A percentile compares a stretch with the other conserved stretches of the same genome.
phyloP scores from a whole-genome alignment of 2,797 vertebrate species.

The Podarcis lilfordi region DNA sequence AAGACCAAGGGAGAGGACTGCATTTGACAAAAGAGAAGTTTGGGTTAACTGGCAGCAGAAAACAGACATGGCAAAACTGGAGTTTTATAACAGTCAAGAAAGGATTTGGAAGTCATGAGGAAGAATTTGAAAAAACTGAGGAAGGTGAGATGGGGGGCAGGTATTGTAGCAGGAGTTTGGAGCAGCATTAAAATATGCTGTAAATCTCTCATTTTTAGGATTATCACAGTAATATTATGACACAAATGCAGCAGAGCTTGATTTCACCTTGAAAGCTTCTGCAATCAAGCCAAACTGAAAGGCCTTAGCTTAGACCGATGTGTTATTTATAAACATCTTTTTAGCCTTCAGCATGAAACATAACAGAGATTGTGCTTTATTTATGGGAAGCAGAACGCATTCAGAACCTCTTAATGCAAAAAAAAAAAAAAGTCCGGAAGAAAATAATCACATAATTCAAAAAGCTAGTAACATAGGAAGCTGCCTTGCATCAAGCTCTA shows the following conservation, averaged over 20 bases:
- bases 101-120: background rate
- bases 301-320: slow-evolving; percentile 40
- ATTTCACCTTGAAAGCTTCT: slow-evolving; percentile 52
- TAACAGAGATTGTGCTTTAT: slow-evolving; percentile 24
- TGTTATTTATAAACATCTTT: background rate
- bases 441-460: rapidly evolving
- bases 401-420: slow-evolving; percentile 22
- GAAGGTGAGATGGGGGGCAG: no score
- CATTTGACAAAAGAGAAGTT: background rate
- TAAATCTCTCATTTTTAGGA: background rate
- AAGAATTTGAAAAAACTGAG: background rate
- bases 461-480: background rate
- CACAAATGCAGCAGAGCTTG: slow-evolving; percentile 58
- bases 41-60: background rate
- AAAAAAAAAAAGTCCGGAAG: background rate
- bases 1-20: background rate
- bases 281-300: slow-evolving; percentile 38
- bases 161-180: background rate
- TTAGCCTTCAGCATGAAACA: slow-evolving; percentile 28
- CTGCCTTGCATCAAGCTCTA: no score
- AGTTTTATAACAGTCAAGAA: background rate
- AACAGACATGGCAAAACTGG: background rate
- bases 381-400: slow-evolving; percentile 31
- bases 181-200: background rate
- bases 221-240: slow-evolving; percentile 43